Evolutionary conservation across 1,140 invertebrate genomes (phyloP).

Genomic region (Drosophila nigrodunni): DNA sequence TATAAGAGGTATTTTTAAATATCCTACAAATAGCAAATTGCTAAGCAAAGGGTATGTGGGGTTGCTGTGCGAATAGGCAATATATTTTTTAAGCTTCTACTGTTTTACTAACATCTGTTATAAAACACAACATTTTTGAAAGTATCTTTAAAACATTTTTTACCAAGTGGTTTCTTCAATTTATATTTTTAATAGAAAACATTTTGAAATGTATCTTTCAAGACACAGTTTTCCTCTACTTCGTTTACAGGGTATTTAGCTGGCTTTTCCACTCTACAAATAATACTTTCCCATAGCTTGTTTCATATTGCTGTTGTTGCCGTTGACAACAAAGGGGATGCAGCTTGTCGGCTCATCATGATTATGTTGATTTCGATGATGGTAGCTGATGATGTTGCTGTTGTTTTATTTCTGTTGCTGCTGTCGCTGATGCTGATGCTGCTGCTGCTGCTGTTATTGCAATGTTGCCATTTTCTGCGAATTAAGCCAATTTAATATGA

Average conservation of each 20-base stretch:
- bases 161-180: neutral
- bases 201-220: too few species aligned
- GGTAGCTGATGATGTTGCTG: conserved; percentile 38
- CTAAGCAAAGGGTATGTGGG: neutral
- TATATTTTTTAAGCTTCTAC: too few species aligned
- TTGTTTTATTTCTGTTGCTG: conserved; percentile 31
- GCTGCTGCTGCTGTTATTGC: conserved; percentile 35
- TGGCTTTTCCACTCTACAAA: neutral
- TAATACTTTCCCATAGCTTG: neutral
- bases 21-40: conserved; percentile 1
- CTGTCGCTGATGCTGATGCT: conserved; percentile 21
- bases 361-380: conserved; percentile 47
- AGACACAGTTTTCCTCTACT: too few species aligned
- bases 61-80: too few species aligned
- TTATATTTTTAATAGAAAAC: neutral
- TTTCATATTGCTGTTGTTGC: conserved; percentile 41
- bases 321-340: conserved; percentile 48
- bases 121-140: too few species aligned
- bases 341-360: conserved; percentile 29
- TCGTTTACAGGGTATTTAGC: neutral
- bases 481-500: conserved; percentile 79
- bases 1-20: conserved; percentile 29
- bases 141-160: too few species aligned
- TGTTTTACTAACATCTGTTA: too few species aligned
- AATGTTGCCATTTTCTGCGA: conserved; percentile 72